Evolutionary conservation across 1,140 invertebrate genomes (phyloP).

Genomic region (Diploscapter pachys): DNA sequence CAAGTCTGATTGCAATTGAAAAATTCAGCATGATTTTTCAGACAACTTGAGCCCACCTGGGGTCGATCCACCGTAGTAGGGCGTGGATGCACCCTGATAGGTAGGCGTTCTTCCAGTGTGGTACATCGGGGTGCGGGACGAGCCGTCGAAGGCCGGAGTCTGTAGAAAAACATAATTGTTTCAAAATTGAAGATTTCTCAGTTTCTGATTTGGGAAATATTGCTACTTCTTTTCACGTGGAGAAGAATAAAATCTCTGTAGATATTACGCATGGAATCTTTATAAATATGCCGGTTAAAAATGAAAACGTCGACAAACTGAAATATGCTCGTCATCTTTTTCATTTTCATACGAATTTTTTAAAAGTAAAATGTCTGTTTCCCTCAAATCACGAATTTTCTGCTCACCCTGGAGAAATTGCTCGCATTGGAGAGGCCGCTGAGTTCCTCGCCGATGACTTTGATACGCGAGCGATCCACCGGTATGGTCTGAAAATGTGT

Average conservation of each 20-base stretch:
- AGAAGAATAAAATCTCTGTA: too few relatives aligned
- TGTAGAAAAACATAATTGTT: conserved; percentile 66
- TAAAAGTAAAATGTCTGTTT: too few relatives aligned
- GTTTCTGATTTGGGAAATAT: neutral
- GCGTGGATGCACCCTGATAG: conserved; percentile 59
- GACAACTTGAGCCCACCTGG: conserved; percentile 74
- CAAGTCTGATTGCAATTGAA: too few relatives aligned
- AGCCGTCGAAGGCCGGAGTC: conserved; percentile 63
- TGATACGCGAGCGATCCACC: conserved; percentile 85
- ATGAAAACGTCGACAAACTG: conserved; percentile 69
- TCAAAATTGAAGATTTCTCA: conserved; percentile 71
- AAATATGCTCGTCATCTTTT: conserved; percentile 77
- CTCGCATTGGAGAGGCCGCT: conserved; percentile 16
- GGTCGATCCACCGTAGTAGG: conserved; percentile 69
- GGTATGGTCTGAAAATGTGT: conserved; percentile 78
- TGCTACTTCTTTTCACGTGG: too few relatives aligned
- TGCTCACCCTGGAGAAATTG: conserved; percentile 70
- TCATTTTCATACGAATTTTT: conserved; percentile 67
- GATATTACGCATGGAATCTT: too few relatives aligned
- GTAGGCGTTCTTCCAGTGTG: conserved; percentile 61
- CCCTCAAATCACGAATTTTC: conserved; percentile 62
- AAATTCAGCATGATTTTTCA: too few relatives aligned
- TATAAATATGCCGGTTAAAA: too few relatives aligned
- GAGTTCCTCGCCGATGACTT: conserved; percentile 68
- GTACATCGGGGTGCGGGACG: conserved; percentile 79